Evolutionary conservation across 2,113 vertebrate species (phyloP), one percentile per base, ranked within the genome.

Genomic region (Chaetorhynchus papuensis): DNA sequence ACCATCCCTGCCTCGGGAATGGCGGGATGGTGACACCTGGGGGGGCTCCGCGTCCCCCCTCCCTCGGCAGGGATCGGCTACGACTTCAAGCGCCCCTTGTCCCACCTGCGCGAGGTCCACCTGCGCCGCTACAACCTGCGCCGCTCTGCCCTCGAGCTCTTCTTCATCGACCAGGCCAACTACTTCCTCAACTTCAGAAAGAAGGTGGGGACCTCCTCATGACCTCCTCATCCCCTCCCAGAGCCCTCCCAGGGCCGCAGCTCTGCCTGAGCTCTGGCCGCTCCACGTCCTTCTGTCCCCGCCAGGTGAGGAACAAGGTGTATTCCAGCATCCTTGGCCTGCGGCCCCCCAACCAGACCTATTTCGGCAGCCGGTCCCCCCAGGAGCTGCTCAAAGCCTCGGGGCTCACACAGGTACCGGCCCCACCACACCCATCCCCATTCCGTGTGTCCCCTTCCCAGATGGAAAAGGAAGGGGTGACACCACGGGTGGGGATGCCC

Each of bases 151-250:
- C 98, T 99, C 7, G 99, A 99, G 96, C 98, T 99, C 33, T 99
- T 99, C 98, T 99, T 99, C 97, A 99, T 99, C 0, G 99, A 99
- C 95, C 99, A 99, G 96, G 98, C 99, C 84, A 99, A 99, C 97
- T 99, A 99, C 97, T 99, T 99, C 96, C 98, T 99, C 98, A 99
- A 99, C 97, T 99, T 99, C 97, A 99, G 93, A 2, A 98, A 99
- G 93, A 99, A 99, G 98, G 99, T 98, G 61, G 77, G 35, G 3
- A 27, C 39, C 59, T 17, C 50, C 15, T 52, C 39, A 2, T 20
- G 5, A 18, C 39, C 59, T 15, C 50, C 15, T 52, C 42, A 2
- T 23, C 8, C 13, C 1, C 7, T 10, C 7, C 7, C 21, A 30
- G 4, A 7, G 7, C 26, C 31, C 12, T n/a, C 27, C 61, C 6